Conservation (phyloP, 2,113 vertebrate species). For the human region DNA sequence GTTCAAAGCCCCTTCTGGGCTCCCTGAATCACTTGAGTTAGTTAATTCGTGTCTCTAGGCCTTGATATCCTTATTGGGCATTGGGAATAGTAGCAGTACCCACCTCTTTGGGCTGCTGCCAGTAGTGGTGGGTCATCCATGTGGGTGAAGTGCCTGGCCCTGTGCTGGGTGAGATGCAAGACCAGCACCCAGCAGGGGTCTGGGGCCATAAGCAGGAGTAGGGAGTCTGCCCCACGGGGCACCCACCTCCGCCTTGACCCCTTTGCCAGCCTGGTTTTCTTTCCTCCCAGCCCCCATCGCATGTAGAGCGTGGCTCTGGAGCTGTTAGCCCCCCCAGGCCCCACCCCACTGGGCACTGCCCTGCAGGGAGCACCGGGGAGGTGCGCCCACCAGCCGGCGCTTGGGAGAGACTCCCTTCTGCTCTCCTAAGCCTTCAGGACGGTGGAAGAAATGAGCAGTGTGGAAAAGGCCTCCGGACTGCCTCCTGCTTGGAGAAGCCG, state of each 20-base stretch:
- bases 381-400: neutral
- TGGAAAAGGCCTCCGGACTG: constrained; percentile 23
- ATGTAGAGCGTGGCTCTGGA: neutral
- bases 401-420: neutral
- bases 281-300: neutral
- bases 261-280: neutral
- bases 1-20: neutral
- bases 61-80: too few relatives aligned
- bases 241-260: too few relatives aligned
- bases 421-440: constrained; percentile 70
- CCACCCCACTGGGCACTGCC: neutral
- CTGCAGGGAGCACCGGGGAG: neutral
- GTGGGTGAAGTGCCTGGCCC: rapidly evolving
- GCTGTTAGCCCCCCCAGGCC: neutral
- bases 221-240: too few relatives aligned
- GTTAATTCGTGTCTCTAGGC: neutral
- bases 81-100: rapidly evolving
- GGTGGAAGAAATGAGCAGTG: constrained; percentile 52
- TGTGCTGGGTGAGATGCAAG: neutral
- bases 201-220: too few relatives aligned
- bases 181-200: rapidly evolving
- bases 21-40: neutral
- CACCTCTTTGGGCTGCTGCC: neutral
- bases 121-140: rapidly evolving
- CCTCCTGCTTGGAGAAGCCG: rapidly evolving